These are phyloP conservation scores for Listronotus bonariensis DNA, from an alignment of 1,140 invertebrate species.

Conservation along the genomic window DNA sequence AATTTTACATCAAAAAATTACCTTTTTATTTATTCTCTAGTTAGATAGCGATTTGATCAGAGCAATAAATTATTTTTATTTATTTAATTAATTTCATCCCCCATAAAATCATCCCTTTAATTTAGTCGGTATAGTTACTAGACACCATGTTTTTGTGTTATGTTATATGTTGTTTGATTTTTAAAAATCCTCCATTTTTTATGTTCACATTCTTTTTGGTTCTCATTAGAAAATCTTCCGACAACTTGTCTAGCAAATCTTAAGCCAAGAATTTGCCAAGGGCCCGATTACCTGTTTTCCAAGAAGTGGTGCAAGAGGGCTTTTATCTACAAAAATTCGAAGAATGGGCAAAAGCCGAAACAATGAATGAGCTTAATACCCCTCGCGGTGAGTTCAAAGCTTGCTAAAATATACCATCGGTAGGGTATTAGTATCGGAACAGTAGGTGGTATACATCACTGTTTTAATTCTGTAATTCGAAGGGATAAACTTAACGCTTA, in stretches of 20 bases:
- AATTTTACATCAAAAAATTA: too few species aligned
- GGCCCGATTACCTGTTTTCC: slow-evolving; percentile 20
- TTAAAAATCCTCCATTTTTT: too few species aligned
- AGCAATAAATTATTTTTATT: too few species aligned
- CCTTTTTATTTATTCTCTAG: too few species aligned
- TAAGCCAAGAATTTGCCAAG: slow-evolving; percentile 9
- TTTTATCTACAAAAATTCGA: slow-evolving; percentile 9
- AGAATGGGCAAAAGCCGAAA: slow-evolving; percentile 24
- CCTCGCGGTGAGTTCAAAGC: slow-evolving; percentile 24
- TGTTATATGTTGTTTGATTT: too few species aligned
- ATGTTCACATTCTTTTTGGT: too few species aligned
- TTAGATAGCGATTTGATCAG: too few species aligned
- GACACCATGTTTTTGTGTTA: too few species aligned
- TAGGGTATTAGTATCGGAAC: slow-evolving; percentile 8
- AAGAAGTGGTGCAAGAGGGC: slow-evolving; percentile 9
- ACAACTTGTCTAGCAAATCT: slow-evolving; percentile 14
- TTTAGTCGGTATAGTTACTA: too few species aligned
- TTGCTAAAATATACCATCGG: slow-evolving; percentile 4
- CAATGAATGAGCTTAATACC: slow-evolving; percentile 28
- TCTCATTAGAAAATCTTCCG: background rate
- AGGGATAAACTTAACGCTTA: background rate
- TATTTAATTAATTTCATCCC: too few species aligned
- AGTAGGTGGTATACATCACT: background rate
- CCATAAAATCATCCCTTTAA: too few species aligned
- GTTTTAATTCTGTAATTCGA: background rate